phyloP scores from a whole-genome alignment of 2,888 invertebrate genomes.

The Acanthosepion esculentum region DNA sequence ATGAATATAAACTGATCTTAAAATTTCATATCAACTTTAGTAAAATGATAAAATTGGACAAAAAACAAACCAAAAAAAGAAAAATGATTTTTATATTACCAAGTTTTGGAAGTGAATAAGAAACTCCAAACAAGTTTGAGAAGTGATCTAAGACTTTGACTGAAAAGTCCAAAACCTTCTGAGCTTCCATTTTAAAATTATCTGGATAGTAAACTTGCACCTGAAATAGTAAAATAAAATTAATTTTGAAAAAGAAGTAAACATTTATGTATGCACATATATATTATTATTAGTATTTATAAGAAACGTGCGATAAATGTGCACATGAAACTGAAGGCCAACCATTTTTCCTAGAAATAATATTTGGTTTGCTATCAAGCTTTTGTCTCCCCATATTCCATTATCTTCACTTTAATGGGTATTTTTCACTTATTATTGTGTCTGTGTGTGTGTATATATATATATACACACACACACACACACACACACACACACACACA shows the following conservation, averaged over 20 bases:
- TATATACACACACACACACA: not conserved
- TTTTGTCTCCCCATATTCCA: no score
- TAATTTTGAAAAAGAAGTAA: not conserved
- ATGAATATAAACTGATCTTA: no score
- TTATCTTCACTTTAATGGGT: no score
- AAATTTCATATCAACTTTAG: no score
- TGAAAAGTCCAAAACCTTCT: not conserved
- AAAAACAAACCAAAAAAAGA: not conserved
- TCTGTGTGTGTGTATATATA: not conserved
- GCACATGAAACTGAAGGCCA: no score
- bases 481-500: not conserved
- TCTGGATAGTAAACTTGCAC: not conserved
- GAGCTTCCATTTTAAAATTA: not conserved
- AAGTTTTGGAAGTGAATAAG: constrained; percentile 3
- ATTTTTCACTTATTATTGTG: no score
- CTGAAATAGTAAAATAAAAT: not conserved
- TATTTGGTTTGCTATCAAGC: no score
- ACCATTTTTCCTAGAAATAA: no score
- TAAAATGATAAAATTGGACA: not conserved
- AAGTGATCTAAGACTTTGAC: not conserved
- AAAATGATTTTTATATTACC: not conserved
- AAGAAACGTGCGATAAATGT: no score
- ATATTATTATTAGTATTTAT: not conserved
- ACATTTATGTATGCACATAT: not conserved
- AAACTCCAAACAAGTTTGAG: not conserved